Evolutionary conservation across 1,140 invertebrate genomes (phyloP).

Genomic region (Tyrophagus putrescentiae): DNA sequence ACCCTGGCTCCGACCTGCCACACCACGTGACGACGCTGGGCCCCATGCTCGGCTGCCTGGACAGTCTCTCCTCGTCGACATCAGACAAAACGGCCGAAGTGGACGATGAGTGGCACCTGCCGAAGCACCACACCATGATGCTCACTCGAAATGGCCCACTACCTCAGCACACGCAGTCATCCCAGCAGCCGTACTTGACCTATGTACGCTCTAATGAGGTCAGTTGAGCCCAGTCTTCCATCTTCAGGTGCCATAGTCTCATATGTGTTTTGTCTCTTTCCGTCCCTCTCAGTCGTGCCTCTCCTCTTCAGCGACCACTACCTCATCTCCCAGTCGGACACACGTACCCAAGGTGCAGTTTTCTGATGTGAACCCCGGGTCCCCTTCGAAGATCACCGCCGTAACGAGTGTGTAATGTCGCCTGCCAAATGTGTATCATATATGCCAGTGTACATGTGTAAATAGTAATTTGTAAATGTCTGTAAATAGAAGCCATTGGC

Average conservation of each 20-base stretch:
- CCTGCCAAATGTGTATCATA: too few species aligned
- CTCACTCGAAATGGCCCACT: not conserved
- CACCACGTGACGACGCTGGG: not conserved
- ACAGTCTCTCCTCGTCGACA: slow-evolving; percentile 7
- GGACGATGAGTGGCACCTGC: slow-evolving; percentile 9
- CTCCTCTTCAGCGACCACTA: not conserved
- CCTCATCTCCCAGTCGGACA: not conserved
- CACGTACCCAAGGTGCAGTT: slow-evolving; percentile 1
- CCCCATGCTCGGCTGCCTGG: not conserved
- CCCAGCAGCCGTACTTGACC: not conserved
- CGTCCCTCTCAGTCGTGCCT: not conserved
- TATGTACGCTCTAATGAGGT: slow-evolving; percentile 5
- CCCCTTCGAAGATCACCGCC: not conserved
- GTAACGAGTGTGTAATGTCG: not conserved
- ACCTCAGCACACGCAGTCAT: slow-evolving; percentile 4
- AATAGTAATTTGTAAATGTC: too few species aligned
- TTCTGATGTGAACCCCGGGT: not conserved
- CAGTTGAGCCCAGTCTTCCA: not conserved
- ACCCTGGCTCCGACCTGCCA: not conserved
- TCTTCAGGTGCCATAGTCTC: not conserved
- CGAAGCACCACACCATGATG: not conserved
- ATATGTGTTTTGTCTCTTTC: too few species aligned
- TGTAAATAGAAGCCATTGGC: too few species aligned
- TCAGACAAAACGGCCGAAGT: slow-evolving; percentile 3
- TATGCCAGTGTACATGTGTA: too few species aligned